Conservation (phyloP, 30 jellyfish, hydroid and myxozoan species). For the Aurelia aurita complex sp. Pacific region DNA sequence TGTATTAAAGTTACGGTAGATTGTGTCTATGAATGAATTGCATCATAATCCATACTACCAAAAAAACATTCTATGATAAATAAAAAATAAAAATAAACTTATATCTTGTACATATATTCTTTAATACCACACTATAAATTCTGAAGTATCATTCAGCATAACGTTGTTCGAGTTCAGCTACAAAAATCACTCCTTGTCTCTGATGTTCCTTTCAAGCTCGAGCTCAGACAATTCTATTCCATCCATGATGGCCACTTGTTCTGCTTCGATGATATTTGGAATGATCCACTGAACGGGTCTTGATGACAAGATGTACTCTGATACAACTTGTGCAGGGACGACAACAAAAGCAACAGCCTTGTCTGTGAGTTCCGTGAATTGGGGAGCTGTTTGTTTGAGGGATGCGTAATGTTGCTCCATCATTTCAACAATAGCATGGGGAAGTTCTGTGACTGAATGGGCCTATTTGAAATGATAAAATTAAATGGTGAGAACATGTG, state of each 20-base stretch:
- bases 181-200: no score
- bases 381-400: conserved; percentile 55
- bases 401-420: conserved; percentile 81
- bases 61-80: no score
- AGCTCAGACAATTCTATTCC: conserved; percentile 58
- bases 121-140: no score
- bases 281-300: conserved; percentile 94
- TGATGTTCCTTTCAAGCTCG: conserved; percentile 2
- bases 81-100: no score
- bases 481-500: no score
- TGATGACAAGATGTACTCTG: conserved; percentile 84
- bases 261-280: conserved; percentile 80
- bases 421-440: conserved; percentile 98
- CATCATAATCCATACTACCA: no score
- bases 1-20: no score
- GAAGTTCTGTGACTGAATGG: conserved; percentile 91
- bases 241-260: conserved; percentile 82
- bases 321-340: conserved; percentile 98
- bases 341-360: conserved; percentile 97
- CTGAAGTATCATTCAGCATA: no score
- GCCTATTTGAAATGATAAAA: conserved; percentile 55
- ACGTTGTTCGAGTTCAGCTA: no score
- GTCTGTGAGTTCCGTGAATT: conserved; percentile 66
- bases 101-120: no score
- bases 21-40: no score